Evolutionary conservation across 2,888 invertebrate species (phyloP).

Genomic region (Rotaria sp.): DNA sequence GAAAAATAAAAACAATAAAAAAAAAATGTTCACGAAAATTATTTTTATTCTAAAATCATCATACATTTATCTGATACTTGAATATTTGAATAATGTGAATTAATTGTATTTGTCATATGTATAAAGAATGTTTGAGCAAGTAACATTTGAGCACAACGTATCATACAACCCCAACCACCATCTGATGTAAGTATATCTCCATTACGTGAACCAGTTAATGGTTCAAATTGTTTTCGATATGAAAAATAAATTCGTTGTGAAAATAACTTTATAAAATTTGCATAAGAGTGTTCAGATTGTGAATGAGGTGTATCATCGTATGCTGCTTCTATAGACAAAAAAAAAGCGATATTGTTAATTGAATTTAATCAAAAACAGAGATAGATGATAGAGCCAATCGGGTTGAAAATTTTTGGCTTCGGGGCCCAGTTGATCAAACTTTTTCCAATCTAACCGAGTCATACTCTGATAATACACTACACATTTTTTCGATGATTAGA

Average conservation of each 20-base stretch:
- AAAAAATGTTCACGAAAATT: slow-evolving; percentile 26
- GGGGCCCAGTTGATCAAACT: too few relatives aligned
- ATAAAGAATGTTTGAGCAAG: slow-evolving; percentile 36
- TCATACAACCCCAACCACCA: slow-evolving; percentile 41
- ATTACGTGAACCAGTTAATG: slow-evolving; percentile 32
- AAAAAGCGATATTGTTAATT: neutral
- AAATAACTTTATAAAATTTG: slow-evolving; percentile 5
- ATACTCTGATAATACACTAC: too few relatives aligned
- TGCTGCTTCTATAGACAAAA: neutral
- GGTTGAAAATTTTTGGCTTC: too few relatives aligned
- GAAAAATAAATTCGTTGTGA: slow-evolving; percentile 38
- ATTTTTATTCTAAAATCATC: slow-evolving; percentile 56
- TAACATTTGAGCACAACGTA: slow-evolving; percentile 41
- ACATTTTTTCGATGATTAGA: too few relatives aligned
- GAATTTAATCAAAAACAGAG: too few relatives aligned
- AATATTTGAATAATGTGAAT: neutral
- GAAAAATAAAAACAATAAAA: neutral
- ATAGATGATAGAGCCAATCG: too few relatives aligned
- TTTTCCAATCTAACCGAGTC: too few relatives aligned
- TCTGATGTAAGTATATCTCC: slow-evolving; percentile 31
- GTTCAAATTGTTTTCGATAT: slow-evolving; percentile 37
- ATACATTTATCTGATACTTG: slow-evolving; percentile 62
- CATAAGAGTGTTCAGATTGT: neutral
- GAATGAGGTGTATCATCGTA: neutral
- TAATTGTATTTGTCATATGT: slow-evolving; percentile 49